A percentile compares a stretch with the other conserved stretches of the same genome.
Evolutionary conservation across 2,113 vertebrate genomes (phyloP).

Genomic region (Cochlearius cochlearius): DNA sequence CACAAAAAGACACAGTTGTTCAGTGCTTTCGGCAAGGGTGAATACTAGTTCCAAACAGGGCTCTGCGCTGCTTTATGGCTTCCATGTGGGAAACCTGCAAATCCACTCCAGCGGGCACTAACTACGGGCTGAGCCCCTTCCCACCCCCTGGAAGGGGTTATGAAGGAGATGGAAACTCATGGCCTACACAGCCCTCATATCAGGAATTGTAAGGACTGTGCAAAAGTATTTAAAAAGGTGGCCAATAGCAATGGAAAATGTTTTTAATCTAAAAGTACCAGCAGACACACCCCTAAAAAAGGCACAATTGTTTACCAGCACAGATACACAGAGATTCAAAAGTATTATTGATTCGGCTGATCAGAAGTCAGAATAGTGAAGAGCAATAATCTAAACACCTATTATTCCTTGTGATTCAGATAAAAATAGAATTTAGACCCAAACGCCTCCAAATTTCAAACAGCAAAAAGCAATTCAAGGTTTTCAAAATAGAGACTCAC

Average conservation of each 20-base stretch:
- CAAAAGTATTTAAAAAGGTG: background rate
- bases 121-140: background rate
- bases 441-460: background rate
- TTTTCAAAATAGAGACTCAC: background rate
- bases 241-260: background rate
- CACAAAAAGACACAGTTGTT: accelerated
- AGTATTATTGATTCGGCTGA: background rate
- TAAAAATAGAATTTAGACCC: background rate
- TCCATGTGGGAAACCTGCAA: background rate
- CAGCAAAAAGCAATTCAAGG: background rate
- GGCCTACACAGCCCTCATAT: background rate
- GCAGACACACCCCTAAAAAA: background rate
- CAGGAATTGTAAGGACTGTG: background rate
- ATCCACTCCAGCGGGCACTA: background rate
- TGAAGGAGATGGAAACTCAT: accelerated
- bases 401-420: background rate
- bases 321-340: background rate
- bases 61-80: accelerated
- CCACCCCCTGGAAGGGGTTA: background rate
- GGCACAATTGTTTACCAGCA: background rate
- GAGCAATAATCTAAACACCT: background rate
- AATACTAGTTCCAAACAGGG: background rate
- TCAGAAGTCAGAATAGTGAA: background rate
- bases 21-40: background rate
- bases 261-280: background rate